Base-by-base conservation (phyloP, 2,113 vertebrate genomes). In the Gallinago paraguaiae region DNA sequence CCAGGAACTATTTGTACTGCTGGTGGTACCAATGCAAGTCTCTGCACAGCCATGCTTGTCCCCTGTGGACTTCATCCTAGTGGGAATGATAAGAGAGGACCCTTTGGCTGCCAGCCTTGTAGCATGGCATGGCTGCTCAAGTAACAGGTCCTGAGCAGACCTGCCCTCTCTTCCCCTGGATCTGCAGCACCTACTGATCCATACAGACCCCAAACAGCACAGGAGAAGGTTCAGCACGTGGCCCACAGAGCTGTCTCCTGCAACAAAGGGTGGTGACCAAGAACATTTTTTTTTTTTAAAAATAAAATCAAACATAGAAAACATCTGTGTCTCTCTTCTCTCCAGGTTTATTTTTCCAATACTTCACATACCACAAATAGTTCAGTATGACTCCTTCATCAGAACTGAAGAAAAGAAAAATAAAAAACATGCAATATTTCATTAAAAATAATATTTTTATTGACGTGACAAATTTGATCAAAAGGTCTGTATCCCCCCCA, bases 341-440 rank as follows among this genome's bases (percentile, higher is more conserved):
- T 57, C 60, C 88, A 94, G 94, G 95, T 91, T 97, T 97, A 95
- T 96, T 98, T 97, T 97, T 95, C 96, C 93, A 98, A 96, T 97
- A 71, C 76, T 95, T 98, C 83, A 82, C 97, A 97, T 97, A 95
- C 94, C 95, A 91, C 83, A 94, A 91, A 98, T 97, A 95, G 11
- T 97, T 98, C 57, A 63, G 69, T 48, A 83, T 51, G 50, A 92
- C 86, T 97, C 90, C 94, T 95, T 71, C 77, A 53, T 94, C 88
- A 65, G 81, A 96, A 84, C 28, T 89, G 70, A 95, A 94, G 78
- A 92, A 91, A 97, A 97, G 64, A 78, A 96, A 96, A 97, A 97
- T 87, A 96, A 89, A 89, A 88, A 95, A 51, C 84, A 95, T 31
- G n/a, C 17, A 89, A 46, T 81, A 90, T 92, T 97, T 97, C 77